phyloP scores from a whole-genome alignment of 2,797 vertebrate genomes.

The Rallus crepitans region DNA sequence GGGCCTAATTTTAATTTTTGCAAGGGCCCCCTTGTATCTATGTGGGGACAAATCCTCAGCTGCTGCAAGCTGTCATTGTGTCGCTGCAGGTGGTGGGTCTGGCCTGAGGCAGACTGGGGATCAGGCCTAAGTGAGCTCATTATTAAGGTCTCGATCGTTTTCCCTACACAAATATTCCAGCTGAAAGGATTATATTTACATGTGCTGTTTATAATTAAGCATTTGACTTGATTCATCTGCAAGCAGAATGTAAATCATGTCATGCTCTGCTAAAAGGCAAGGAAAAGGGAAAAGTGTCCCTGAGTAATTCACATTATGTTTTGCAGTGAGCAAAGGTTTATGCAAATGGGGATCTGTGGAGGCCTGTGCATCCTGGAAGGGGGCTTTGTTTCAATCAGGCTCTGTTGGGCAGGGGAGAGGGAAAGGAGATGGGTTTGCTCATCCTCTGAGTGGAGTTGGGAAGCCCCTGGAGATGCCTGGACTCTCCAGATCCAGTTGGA shows the following conservation, averaged over 20 bases:
- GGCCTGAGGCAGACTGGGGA: neutral
- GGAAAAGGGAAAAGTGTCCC: neutral
- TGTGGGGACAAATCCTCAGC: neutral
- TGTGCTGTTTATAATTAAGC: slow-evolving; percentile 49
- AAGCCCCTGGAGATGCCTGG: neutral
- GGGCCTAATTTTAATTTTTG: neutral
- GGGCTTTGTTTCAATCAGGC: rapidly evolving
- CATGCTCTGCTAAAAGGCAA: neutral
- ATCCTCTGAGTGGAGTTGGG: neutral
- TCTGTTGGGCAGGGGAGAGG: neutral
- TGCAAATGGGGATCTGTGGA: neutral
- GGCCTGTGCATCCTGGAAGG: neutral
- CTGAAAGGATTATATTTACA: slow-evolving; percentile 47
- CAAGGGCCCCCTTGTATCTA: neutral
- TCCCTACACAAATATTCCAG: neutral
- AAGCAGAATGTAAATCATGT: slow-evolving; percentile 6
- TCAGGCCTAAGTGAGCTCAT: neutral
- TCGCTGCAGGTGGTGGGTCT: rapidly evolving
- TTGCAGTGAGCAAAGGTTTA: neutral
- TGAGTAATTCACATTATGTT: neutral
- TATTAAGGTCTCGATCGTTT: slow-evolving; percentile 7
- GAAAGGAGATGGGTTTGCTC: neutral
- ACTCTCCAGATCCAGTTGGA: neutral
- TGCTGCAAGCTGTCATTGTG: rapidly evolving
- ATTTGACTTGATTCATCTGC: neutral